Percentiles rank a stretch among this genome's conserved stretches.
Evolutionary conservation across 2,888 invertebrate genomes (phyloP).

Genomic region (Agrotis puta): DNA sequence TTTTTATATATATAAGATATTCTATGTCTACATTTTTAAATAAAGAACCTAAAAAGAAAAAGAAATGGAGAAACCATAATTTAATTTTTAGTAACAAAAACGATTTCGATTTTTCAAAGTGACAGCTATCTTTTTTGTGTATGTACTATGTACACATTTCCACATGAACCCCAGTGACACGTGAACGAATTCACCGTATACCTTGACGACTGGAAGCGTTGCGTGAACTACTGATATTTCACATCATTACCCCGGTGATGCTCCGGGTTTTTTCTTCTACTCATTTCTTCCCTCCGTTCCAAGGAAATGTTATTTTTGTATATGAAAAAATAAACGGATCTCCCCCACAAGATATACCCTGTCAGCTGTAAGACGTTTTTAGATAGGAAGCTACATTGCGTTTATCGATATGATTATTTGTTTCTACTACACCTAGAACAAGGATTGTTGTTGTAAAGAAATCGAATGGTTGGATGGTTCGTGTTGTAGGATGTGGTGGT

Average conservation of each 20-base stretch:
- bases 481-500: no score
- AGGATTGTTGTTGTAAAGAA: background rate
- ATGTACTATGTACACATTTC: background rate
- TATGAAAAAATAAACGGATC: constrained; percentile 46
- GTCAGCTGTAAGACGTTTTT: constrained; percentile 31
- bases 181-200: constrained; percentile 23
- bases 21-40: no score
- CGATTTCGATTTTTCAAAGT: no score
- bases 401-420: constrained; percentile 19
- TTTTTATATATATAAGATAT: no score
- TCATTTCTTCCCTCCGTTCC: constrained; percentile 54
- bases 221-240: constrained; percentile 80
- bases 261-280: constrained; percentile 48
- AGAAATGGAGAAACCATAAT: no score
- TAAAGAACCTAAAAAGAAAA: no score
- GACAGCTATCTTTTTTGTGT: background rate
- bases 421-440: background rate
- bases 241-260: constrained; percentile 72
- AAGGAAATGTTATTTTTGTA: constrained; percentile 33
- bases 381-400: constrained; percentile 20
- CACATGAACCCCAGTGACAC: background rate
- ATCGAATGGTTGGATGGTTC: no score
- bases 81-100: no score
- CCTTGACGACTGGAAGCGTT: constrained; percentile 62
- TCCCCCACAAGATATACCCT: constrained; percentile 21